Conservation (phyloP, 23 tunicate species). For the Pegea sp. region DNA sequence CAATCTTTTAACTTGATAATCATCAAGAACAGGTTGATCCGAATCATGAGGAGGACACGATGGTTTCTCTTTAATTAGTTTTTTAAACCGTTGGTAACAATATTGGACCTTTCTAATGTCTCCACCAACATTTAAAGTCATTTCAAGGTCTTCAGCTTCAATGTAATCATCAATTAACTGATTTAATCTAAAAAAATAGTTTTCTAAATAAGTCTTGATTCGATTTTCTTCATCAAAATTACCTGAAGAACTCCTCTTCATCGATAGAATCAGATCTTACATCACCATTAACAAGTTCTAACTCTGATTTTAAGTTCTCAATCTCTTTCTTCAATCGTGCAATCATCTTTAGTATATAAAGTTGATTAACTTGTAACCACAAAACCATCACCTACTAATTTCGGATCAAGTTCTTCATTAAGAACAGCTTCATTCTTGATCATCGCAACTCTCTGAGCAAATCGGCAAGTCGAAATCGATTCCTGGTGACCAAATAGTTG, state of each 20-base stretch:
- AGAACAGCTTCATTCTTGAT: conserved; percentile 87
- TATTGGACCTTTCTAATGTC: conserved; percentile 93
- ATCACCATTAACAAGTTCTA: conserved; percentile 61
- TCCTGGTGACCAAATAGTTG: no score
- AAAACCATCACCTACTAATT: conserved; percentile 47
- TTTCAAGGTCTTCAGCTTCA: conserved; percentile 60
- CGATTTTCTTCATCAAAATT: neutral
- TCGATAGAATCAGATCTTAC: conserved; percentile 47
- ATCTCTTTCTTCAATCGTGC: conserved; percentile 69
- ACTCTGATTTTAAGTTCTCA: conserved; percentile 59
- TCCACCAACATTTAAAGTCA: conserved; percentile 64
- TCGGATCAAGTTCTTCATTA: conserved; percentile 86
- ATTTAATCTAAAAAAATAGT: conserved; percentile 23
- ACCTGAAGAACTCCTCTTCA: conserved; percentile 36
- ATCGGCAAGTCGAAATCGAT: conserved; percentile 87
- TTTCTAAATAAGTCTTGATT: no score
- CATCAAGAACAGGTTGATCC: conserved; percentile 14
- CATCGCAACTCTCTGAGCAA: conserved; percentile 82
- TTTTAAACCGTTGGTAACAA: conserved; percentile 19
- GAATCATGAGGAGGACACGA: neutral
- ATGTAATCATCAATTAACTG: conserved; percentile 28
- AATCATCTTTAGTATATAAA: conserved; percentile 29
- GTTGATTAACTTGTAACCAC: neutral
- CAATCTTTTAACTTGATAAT: conserved; percentile 57
- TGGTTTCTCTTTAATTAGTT: neutral